Base-by-base conservation (phyloP, 2,888 invertebrate species). In the Epirrhoe tristata region DNA sequence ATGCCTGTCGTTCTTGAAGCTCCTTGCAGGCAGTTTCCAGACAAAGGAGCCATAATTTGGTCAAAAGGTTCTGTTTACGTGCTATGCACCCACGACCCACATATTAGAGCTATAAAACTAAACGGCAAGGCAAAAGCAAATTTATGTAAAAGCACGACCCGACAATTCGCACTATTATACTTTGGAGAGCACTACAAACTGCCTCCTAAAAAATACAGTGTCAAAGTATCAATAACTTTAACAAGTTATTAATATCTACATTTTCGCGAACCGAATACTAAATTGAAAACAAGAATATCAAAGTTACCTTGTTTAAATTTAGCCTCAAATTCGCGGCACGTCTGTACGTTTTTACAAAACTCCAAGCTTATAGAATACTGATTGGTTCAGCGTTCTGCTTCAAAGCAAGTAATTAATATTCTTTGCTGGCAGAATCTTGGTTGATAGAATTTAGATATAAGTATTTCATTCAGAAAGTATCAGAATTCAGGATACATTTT, bases 401-500 rank as follows among this genome's bases (percentile, higher is more conserved):
- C 58, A 50, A 61, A 64, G 48, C 17, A 32, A 32, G 58, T 52
- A 63, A 67, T 63, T 63, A 62, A 67, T 64, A 55, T 64, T 62
- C 51, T 61, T 59, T 57, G 56, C 52, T 46, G 36, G 59, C 43
- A 36, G 48, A 57, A 58, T 53, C 56, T 39, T 32, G 17, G 43
- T 57, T 63, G 16, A 66, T 64, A 55, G 51, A 58, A 66, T 63
- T 24, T 63, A 54, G 36, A 6, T n/a, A 36, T 56, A n/a, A n/a
- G n/a, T n/a, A 67, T 51, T 31, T 71, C 63, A 75, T 75, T 74
- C 74, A 73, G 77, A 76, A 75, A 63, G 72, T 71, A 75, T 69
- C 60, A 62, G 71, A 76, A 81, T 77, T 75, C 74, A 75, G 77
- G 77, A 78, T 80, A 75, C 74, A 80, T 83, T 81, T 81, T 77